These are phyloP conservation scores for Allobates femoralis DNA, from an alignment of 2,797 vertebrate genomes.

Conservation along the genomic window DNA sequence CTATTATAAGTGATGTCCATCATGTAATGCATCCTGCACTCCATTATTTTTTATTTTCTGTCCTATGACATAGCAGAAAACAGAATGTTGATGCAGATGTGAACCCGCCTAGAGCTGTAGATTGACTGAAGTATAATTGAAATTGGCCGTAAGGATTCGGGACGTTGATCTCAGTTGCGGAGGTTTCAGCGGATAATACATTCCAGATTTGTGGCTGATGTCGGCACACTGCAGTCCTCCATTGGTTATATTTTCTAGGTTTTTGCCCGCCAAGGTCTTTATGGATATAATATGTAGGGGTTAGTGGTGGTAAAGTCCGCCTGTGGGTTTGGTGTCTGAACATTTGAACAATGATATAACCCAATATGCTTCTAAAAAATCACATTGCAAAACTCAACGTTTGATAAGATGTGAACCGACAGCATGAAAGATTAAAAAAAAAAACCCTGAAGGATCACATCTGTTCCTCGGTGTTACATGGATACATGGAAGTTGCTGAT, in stretches of 20 bases:
- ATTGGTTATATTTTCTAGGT: not conserved
- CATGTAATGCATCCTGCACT: too few relatives aligned
- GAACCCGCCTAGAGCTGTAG: too few relatives aligned
- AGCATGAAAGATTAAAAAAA: constrained; percentile 13
- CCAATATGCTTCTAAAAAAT: constrained; percentile 14
- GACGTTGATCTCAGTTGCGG: not conserved
- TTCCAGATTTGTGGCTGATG: not conserved
- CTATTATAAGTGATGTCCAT: too few relatives aligned
- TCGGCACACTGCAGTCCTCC: not conserved
- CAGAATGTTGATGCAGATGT: not conserved
- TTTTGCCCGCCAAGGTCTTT: not conserved
- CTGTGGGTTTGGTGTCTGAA: constrained; percentile 21
- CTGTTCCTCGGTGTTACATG: constrained; percentile 13
- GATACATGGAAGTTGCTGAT: constrained; percentile 1
- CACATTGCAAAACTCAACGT: constrained; percentile 34
- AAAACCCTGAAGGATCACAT: constrained; percentile 22
- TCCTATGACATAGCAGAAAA: too few relatives aligned
- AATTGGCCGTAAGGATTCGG: not conserved
- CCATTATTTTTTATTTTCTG: too few relatives aligned
- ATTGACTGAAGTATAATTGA: too few relatives aligned
- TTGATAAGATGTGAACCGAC: constrained; percentile 56
- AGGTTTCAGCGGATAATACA: not conserved
- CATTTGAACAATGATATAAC: constrained; percentile 22
- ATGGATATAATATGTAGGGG: not conserved
- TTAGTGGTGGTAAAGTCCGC: not conserved